Conservation (phyloP, 2,888 invertebrate species). For the Drosophila paramelanica region DNA sequence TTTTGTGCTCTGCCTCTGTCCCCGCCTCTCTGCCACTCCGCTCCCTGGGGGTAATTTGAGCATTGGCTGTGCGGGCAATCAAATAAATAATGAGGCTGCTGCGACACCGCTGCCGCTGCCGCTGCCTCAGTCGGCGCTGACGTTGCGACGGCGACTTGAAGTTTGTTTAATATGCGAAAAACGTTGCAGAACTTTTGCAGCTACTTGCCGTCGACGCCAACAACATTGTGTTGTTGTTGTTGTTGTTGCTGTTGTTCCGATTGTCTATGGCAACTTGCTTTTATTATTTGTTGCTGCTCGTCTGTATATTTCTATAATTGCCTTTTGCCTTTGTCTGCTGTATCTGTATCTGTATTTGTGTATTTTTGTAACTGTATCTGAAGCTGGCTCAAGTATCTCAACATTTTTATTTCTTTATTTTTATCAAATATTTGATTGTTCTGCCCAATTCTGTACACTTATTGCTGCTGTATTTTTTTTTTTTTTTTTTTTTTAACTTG, state of each 20-base stretch:
- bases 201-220: conserved; percentile 62
- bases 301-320: conserved; percentile 72
- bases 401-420: conserved; percentile 27
- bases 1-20: not conserved
- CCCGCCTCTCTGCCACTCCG: conserved; percentile 5
- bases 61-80: conserved; percentile 77
- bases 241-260: conserved; percentile 32
- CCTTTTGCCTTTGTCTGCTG: conserved; percentile 70
- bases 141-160: conserved; percentile 57
- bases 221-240: conserved; percentile 33
- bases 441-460: conserved; percentile 22
- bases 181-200: conserved; percentile 75
- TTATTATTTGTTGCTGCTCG: conserved; percentile 76
- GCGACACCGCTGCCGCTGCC: conserved; percentile 40
- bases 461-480: conserved; percentile 8
- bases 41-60: conserved; percentile 76
- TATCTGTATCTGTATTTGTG: conserved; percentile 24
- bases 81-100: conserved; percentile 78
- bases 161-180: conserved; percentile 80
- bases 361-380: conserved; percentile 25
- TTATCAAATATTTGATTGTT: conserved; percentile 53
- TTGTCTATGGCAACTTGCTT: conserved; percentile 74
- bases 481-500: not conserved
- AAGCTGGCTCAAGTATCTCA: conserved; percentile 47
- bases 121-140: conserved; percentile 21